Evolutionary conservation across 2,888 invertebrate species (phyloP), one percentile per base, ranked within the genome.

Genomic region (Dryobota labecula): DNA sequence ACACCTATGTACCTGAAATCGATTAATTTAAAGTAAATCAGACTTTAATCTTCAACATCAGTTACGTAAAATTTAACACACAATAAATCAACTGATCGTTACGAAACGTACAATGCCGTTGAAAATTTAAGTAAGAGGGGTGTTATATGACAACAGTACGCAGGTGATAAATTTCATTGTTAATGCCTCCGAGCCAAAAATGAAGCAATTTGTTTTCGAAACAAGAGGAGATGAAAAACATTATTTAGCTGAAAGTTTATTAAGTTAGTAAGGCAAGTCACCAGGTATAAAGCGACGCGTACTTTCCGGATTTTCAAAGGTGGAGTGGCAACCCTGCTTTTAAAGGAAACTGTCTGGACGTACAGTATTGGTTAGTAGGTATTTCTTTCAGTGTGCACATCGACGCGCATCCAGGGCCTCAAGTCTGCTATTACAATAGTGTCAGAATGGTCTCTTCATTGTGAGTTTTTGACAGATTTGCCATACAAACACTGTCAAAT

Each of bases 221-320:
- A 92, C 91, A 92, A 90, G 89, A 91, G 94, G 94, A 95, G 94
- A 95, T 94, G 94, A 94, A 94, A 93, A 92, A 91, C 94, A 94
- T 94, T 94, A 93, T 91, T 94, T 92, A 93, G 88, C 91, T 85
- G 88, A 88, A 88, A 88, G 89, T 93, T 93, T 93, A 94, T 93
- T 94, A 92, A 92, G 90, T 90, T 88, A 87, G 87, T 77, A 81
- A 78, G 83, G 75, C 73, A 80, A 69, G 75, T 75, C 75, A 70
- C 54, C 38, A 80, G 76, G 74, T 72, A 82, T 67, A 77, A 41
- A 45, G 51, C 24, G 36, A 43, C 5, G 47, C 8, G 15, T 54
- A 20, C 24, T 67, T 69, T 27, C 20, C 27, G 9, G 7, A 30
- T 61, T 62, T 69, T 78, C 56, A 54, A n/a, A 47, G 65, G 13